phyloP scores from a whole-genome alignment of 2,113 vertebrate genomes.

The Rhea pennata region DNA sequence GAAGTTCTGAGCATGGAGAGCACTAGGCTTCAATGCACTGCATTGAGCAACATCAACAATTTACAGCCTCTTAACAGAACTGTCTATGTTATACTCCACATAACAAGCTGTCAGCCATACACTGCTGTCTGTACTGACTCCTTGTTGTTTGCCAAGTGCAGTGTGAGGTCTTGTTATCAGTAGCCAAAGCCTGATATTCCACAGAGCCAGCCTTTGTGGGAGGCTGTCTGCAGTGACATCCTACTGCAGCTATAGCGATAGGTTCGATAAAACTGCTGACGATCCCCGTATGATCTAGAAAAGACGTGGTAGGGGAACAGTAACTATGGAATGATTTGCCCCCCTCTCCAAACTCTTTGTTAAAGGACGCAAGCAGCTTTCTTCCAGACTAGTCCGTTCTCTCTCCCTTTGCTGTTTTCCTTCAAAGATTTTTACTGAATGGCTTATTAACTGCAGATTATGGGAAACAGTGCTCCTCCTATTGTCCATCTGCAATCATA shows the following conservation, averaged over 20 bases:
- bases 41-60: background rate
- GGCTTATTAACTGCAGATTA: background rate
- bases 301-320: background rate
- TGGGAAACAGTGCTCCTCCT: background rate
- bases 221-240: background rate
- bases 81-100: too few relatives aligned
- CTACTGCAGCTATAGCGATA: background rate
- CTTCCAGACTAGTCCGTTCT: background rate
- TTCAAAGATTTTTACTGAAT: background rate
- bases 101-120: background rate
- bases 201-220: background rate
- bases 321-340: background rate
- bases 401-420: background rate
- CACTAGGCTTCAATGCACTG: background rate
- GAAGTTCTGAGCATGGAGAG: background rate
- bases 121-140: background rate
- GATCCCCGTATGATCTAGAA: conserved; percentile 7
- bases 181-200: background rate
- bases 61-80: background rate
- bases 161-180: background rate
- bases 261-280: conserved; percentile 6
- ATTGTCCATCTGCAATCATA: background rate
- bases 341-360: background rate
- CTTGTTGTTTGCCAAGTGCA: background rate
- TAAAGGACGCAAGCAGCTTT: background rate